Percentiles rank a stretch among this genome's conserved stretches.
phyloP scores from a whole-genome alignment of 2,797 vertebrate genomes.

The Borostomias antarcticus region DNA sequence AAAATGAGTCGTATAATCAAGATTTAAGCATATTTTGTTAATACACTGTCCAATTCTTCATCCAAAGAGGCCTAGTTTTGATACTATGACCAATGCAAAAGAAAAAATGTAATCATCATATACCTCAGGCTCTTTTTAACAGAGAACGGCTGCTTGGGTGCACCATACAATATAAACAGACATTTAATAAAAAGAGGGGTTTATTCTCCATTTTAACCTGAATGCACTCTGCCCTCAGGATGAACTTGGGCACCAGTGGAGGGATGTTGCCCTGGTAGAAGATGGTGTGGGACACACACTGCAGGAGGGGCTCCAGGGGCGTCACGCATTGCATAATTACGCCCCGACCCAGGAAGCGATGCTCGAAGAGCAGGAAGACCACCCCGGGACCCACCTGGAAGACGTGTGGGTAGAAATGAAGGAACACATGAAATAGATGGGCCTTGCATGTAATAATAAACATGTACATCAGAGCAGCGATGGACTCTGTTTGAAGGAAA shows the following conservation, averaged over 20 bases:
- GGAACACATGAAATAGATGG: background rate
- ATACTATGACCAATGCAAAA: too few species aligned
- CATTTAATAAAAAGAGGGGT: background rate
- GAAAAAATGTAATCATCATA: too few species aligned
- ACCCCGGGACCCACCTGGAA: conserved; percentile 83
- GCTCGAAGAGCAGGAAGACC: conserved; percentile 78
- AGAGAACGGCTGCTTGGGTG: too few species aligned
- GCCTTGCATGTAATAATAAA: background rate
- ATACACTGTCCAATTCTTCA: too few species aligned
- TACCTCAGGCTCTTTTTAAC: too few species aligned
- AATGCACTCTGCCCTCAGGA: conserved; percentile 53
- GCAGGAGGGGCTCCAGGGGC: conserved; percentile 83
- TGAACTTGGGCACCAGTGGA: conserved; percentile 52
- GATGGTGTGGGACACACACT: conserved; percentile 82
- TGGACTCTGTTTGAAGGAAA: too few species aligned
- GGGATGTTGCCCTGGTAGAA: conserved; percentile 75
- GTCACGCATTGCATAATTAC: conserved; percentile 83
- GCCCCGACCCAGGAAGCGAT: conserved; percentile 77
- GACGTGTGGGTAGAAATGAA: too few species aligned
- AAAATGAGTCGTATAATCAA: too few species aligned
- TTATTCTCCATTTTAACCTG: conserved; percentile 46
- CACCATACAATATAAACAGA: too few species aligned
- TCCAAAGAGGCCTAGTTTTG: too few species aligned
- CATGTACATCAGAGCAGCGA: too few species aligned
- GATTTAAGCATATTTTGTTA: too few species aligned